Evolutionary conservation across 2,797 vertebrate species (phyloP).

Genomic region (Channa striata): DNA sequence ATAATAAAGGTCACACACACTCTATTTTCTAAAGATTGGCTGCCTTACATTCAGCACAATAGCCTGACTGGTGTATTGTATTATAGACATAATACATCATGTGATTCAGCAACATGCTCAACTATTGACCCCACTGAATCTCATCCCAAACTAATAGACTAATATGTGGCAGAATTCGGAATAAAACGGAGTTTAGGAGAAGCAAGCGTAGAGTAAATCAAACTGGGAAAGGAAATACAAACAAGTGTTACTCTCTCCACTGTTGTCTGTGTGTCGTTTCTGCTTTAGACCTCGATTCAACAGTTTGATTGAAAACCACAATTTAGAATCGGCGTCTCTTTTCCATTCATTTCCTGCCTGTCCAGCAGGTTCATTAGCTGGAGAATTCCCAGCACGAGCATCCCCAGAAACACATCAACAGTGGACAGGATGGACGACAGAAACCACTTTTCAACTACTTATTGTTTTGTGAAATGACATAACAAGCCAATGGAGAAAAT

Average conservation of each 20-base stretch:
- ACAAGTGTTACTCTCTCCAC: background rate
- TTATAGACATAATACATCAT: slow-evolving; percentile 15
- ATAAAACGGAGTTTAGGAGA: slow-evolving; percentile 8
- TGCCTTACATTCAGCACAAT: background rate
- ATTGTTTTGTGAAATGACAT: too few species aligned
- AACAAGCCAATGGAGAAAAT: too few species aligned
- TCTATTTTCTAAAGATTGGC: slow-evolving; percentile 8
- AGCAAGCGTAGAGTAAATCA: slow-evolving; percentile 6
- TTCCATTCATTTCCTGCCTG: slow-evolving; percentile 10
- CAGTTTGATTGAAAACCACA: slow-evolving; percentile 37
- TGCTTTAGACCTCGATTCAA: slow-evolving; percentile 31
- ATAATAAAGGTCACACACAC: slow-evolving; percentile 30
- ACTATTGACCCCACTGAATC: slow-evolving; percentile 5
- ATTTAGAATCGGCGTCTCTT: slow-evolving; percentile 19
- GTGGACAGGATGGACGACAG: slow-evolving; percentile 1
- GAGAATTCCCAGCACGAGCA: slow-evolving; percentile 4
- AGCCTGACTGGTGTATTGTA: background rate
- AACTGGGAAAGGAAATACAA: slow-evolving; percentile 14
- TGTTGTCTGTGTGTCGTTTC: slow-evolving; percentile 7
- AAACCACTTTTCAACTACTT: background rate
- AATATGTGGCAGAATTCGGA: slow-evolving; percentile 5
- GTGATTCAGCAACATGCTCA: slow-evolving; percentile 8
- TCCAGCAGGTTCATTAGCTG: slow-evolving; percentile 11
- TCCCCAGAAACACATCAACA: slow-evolving; percentile 16
- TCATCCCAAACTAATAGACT: slow-evolving; percentile 3